Percentiles rank a stretch among this genome's conserved stretches.
phyloP scores from a whole-genome alignment of 2,113 vertebrate genomes.

The Pterocles burchelli region DNA sequence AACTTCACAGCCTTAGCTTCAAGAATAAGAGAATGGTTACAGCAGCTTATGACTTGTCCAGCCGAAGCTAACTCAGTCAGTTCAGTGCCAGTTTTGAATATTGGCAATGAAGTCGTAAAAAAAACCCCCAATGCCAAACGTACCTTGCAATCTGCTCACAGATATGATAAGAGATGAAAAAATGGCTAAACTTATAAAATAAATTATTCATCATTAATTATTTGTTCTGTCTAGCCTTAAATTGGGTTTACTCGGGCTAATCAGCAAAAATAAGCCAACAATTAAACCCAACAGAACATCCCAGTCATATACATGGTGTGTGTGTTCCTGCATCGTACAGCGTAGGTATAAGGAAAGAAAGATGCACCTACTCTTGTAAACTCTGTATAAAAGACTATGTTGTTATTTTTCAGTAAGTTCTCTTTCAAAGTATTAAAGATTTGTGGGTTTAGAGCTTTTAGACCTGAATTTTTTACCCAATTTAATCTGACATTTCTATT shows the following conservation, averaged over 20 bases:
- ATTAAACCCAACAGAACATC: background rate
- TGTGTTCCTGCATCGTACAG: background rate
- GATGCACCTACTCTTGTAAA: background rate
- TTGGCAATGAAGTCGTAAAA: background rate
- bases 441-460: background rate
- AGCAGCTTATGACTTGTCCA: background rate
- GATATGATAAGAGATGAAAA: background rate
- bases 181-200: background rate
- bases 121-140: background rate
- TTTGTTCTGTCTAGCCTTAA: constrained; percentile 11
- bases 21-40: background rate
- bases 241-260: background rate
- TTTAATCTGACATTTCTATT: background rate
- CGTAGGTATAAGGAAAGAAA: background rate
- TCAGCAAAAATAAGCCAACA: background rate
- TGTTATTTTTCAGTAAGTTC: background rate
- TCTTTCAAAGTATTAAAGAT: background rate
- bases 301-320: background rate
- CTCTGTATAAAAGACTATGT: background rate
- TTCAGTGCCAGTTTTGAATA: background rate
- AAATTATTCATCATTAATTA: background rate
- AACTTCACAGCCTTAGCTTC: background rate
- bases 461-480: background rate
- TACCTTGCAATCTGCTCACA: background rate
- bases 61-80: background rate